Percentiles rank a stretch among this genome's conserved stretches.
phyloP scores from a whole-genome alignment of 1,140 invertebrate genomes.

The Camponotus vicinus region DNA sequence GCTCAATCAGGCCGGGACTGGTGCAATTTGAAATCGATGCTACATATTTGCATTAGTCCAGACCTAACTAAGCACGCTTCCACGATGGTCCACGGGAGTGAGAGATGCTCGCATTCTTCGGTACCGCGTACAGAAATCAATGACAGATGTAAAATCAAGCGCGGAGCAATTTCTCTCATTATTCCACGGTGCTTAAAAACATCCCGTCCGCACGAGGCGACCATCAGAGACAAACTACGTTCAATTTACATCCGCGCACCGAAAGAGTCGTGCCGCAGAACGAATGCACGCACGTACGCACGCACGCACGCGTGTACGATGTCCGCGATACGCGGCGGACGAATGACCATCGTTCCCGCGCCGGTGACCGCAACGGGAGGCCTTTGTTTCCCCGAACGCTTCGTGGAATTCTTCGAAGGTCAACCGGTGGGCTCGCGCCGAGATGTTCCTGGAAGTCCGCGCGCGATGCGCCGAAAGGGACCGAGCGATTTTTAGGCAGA shows the following conservation, averaged over 20 bases:
- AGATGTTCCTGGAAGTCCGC: conserved; percentile 58
- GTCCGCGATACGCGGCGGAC: conserved; percentile 60
- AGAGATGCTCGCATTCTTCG: neutral
- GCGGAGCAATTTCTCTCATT: neutral
- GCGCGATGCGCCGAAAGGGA: neutral
- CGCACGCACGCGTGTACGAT: conserved; percentile 44
- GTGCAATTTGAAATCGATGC: conserved; percentile 82
- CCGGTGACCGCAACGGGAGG: conserved; percentile 55
- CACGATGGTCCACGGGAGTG: neutral
- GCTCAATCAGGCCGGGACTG: conserved; percentile 82
- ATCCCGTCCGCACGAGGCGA: neutral
- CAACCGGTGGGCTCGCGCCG: conserved; percentile 55
- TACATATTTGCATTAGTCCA: conserved; percentile 83
- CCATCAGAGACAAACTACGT: neutral
- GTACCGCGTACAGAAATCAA: neutral
- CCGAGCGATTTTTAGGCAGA: conserved; percentile 37
- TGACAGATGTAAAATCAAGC: neutral
- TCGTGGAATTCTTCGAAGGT: conserved; percentile 76
- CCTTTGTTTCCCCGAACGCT: conserved; percentile 75
- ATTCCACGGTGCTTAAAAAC: neutral
- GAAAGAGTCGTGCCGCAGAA: neutral
- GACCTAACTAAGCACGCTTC: conserved; percentile 73
- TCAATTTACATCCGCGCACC: neutral
- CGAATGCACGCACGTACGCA: neutral
- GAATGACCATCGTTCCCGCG: conserved; percentile 61